Percentiles rank a stretch among this genome's conserved stretches.
Conservation (phyloP, 2,888 invertebrate genomes). For the Alcis repandata region DNA sequence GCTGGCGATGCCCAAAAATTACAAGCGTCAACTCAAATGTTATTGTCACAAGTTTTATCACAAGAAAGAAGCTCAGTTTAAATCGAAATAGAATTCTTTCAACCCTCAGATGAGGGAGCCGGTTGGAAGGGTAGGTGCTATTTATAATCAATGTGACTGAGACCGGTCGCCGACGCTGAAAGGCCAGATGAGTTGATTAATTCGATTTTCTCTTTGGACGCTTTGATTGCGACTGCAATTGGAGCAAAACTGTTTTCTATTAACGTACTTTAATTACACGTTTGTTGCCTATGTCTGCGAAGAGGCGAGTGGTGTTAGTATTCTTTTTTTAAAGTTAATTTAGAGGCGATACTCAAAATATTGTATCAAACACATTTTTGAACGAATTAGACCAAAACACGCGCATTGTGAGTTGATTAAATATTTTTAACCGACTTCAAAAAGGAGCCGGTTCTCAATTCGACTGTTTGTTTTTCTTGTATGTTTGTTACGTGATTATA, state of each 20-base stretch:
- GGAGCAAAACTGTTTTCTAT: slow-evolving; percentile 66
- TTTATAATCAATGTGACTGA: slow-evolving; percentile 68
- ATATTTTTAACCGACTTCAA: too few species aligned
- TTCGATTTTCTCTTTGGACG: slow-evolving; percentile 76
- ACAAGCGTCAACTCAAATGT: too few species aligned
- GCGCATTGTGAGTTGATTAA: too few species aligned
- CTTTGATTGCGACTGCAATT: slow-evolving; percentile 74
- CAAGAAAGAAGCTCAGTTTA: neutral
- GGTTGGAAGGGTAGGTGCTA: slow-evolving; percentile 39
- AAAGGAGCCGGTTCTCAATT: too few species aligned
- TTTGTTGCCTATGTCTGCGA: slow-evolving; percentile 25
- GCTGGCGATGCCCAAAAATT: too few species aligned
- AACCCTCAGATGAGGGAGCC: slow-evolving; percentile 21
- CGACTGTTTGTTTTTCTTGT: too few species aligned
- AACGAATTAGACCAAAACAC: too few species aligned
- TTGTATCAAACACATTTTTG: too few species aligned
- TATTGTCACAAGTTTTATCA: neutral
- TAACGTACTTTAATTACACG: slow-evolving; percentile 53
- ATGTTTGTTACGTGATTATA: too few species aligned
- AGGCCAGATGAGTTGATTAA: slow-evolving; percentile 76
- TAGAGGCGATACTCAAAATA: too few species aligned
- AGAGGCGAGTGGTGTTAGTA: neutral
- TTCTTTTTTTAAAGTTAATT: neutral
- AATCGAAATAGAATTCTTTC: slow-evolving; percentile 25
- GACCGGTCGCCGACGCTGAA: slow-evolving; percentile 71